Base-by-base conservation (phyloP, 2,797 vertebrate species). In the Apogon talboti region DNA sequence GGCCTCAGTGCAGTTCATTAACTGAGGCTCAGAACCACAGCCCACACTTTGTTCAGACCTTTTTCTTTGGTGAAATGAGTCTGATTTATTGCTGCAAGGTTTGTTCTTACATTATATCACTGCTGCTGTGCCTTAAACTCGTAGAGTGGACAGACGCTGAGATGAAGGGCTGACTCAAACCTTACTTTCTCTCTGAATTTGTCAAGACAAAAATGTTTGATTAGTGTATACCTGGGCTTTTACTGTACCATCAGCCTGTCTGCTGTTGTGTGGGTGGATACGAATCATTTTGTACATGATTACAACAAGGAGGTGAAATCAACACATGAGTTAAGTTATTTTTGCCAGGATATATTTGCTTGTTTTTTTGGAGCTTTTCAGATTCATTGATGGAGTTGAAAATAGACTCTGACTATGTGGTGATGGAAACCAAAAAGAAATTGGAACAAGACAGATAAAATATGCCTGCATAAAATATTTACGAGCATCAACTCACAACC, bases 61-160 rank as follows among this genome's bases (percentile, higher is more conserved):
- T 40, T 53, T 53, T 18, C 16, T 53, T 49, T 38, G 14, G 12
- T 53, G 19, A 54, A 38, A 16, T 49, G 30, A 28, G 30, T 33
- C 6, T 28, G 47, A 6, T 47, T 47, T 47, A 47, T 24, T 47
- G 18, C 16, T 21, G 10, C 45, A 24, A 47, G 18, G 45, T 47
- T 24, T 47, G 10, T 2, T 49, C 24, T 30, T 28, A 49, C 28
- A 33, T 33, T 13, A 28, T 6, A 28, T n/a, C 21, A 49, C 11
- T 11, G 7, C 3, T 19, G 44, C 15, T 19, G 6, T 33, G 47
- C 24, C 30, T 14, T 49, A 49, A 49, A 49, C 21, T 6, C n/a
- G 24, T 21, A 30, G 9, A 4, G 47, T 7, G 24, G 47, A 14
- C 47, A n/a, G 30, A 8, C 6, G 30, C 30, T 13, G 24, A 11